Evolutionary conservation across 1,140 invertebrate species (phyloP).

Genomic region (Probaryconus sp.): DNA sequence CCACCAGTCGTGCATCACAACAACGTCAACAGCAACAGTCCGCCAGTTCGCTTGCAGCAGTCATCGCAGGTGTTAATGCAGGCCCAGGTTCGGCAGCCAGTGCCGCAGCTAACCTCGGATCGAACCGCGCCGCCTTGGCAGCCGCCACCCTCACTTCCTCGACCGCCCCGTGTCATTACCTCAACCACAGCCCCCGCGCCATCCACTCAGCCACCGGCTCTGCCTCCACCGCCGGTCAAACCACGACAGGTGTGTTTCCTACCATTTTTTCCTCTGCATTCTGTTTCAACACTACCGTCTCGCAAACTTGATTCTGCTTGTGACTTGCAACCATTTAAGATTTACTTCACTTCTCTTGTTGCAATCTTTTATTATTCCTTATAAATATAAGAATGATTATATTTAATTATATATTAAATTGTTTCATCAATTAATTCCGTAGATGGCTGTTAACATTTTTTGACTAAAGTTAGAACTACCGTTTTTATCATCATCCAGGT

Average conservation of each 20-base stretch:
- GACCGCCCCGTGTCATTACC: constrained; percentile 75
- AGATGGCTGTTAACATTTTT: too few relatives aligned
- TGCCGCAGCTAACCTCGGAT: constrained; percentile 70
- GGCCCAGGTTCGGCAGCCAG: constrained; percentile 65
- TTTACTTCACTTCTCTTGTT: too few relatives aligned
- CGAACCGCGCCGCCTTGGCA: constrained; percentile 78
- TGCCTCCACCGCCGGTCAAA: constrained; percentile 83
- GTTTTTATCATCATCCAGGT: too few relatives aligned
- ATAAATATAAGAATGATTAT: too few relatives aligned
- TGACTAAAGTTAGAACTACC: too few relatives aligned
- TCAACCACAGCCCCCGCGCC: constrained; percentile 80
- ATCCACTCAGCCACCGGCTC: constrained; percentile 83
- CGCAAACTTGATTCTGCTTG: constrained; percentile 1
- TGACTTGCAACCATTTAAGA: too few relatives aligned
- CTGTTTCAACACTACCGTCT: neutral
- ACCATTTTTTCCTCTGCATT: neutral
- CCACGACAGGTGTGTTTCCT: constrained; percentile 81
- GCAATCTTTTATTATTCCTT: too few relatives aligned
- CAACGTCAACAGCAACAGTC: constrained; percentile 60
- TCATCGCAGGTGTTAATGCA: constrained; percentile 61
- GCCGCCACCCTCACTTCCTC: constrained; percentile 78
- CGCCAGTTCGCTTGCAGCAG: constrained; percentile 63
- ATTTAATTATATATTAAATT: too few relatives aligned
- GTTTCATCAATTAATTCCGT: too few relatives aligned
- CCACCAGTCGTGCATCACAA: constrained; percentile 72